Evolutionary conservation across 2,113 vertebrate species (phyloP), one percentile per base, ranked within the genome.

Genomic region (Toxotes chatareus): DNA sequence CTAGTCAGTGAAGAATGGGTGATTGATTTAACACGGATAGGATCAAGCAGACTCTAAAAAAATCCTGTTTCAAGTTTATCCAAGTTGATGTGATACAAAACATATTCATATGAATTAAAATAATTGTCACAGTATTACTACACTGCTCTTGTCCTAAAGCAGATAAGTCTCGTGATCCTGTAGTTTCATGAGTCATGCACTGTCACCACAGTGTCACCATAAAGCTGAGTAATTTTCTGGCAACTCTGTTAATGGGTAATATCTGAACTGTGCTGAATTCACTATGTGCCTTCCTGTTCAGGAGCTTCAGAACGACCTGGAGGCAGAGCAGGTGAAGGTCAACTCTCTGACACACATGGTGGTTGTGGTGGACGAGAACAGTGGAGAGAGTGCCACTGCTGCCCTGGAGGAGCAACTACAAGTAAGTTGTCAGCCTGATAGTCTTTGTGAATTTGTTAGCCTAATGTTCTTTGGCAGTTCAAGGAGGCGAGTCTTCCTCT

Each of bases 291-390:
- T 84, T 73, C 53, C 8, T 61, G 17, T 42, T 57, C 84, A 99
- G 98, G 93, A 83, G 80, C 94, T 99, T 69, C 98, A 99, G 92
- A 96, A 88, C 79, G 98, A 99, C 88, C 94, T 99, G 74, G 98
- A 99, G 93, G 79, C 94, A 21, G 98, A 99, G 74, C 98, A 99
- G 89, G 96, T 98, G 86, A 99, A 98, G 83, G 98, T 99, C 0
- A 99, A 99, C 90, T 99, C 97, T n/a, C 88, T 99, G 34, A 99
- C 98, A 0, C 98, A 99, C 91, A 99, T 99, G 98, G 98, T 99
- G 0, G 98, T 99, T 0, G 98, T 99, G 57, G 98, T 99, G 1
- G 98, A 99, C 89, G 98, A 99, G 90, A 98, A 96, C 93, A 97
- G 94, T 2, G 96, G 97, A 0, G 98, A 99, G 91, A 95, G 95